Evolutionary conservation across 2,113 vertebrate genomes (phyloP), one percentile per base, ranked within the genome.

Genomic region (Chaenogobius annularis): DNA sequence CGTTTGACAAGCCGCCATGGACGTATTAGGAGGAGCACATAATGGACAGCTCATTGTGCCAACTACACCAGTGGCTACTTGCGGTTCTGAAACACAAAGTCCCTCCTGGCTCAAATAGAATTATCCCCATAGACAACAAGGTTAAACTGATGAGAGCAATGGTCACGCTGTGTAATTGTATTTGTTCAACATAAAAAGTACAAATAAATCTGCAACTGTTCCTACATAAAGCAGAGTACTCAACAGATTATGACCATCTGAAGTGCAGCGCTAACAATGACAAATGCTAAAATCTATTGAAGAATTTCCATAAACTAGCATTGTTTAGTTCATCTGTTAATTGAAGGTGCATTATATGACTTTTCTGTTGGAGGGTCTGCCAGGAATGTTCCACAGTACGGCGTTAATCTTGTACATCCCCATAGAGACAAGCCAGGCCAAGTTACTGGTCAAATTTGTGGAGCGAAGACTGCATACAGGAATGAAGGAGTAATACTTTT

Each of bases 1-100:
- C 5, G 8, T 75, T 77, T 79, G 68, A 76, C 19, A 31, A 46
- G 54, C 8, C 31, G 61, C 61, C 61, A 43, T 63, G 35, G 37
- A 40, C 19, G 61, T n/a, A 63, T 40, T 40, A 63, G 15, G 17
- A 40, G 31, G 35, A n/a, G 17, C 10, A 11, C 61, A 63, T 43
- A 63, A 63, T 40, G 37, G 35, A 43, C 61, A 40, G 61, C 19
- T 43, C 35, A 40, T 63, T 43, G 61, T 63, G 31, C 61, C 61
- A 40, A 43, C 40, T 63, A 63, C 61, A 43, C 61, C 61, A 63
- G 35, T n/a, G 61, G 17, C 61, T 35, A 63, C 61, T 63, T 63
- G 61, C 43, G 61, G 17, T 63, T 37, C 61, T 63, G 61, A 63
- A 63, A 63, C 61, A 63, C 17, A 63, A n/a, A 63, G 35, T 20